Evolutionary conservation across 2,113 vertebrate genomes (phyloP), one percentile per base, ranked within the genome.

Genomic region (Strix uralensis): DNA sequence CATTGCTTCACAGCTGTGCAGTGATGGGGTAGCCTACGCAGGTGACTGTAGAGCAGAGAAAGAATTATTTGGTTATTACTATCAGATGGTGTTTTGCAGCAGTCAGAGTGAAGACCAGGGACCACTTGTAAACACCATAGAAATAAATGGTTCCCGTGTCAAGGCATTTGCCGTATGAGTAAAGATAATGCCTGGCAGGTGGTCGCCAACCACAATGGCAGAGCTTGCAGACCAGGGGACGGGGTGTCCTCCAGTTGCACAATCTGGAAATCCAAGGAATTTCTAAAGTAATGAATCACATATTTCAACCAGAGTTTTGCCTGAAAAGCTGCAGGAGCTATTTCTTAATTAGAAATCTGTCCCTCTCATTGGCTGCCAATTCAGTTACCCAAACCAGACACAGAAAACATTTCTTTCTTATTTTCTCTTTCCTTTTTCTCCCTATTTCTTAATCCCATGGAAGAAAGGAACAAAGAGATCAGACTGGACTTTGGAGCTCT

Each of bases 291-390:
- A 92, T 81, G 84, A 94, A 88, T 94, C 59, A 86, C 77, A 95
- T 57, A 86, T 86, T 95, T 82, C 86, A 92, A 51, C 32, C 34
- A 5, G 77, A 89, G 63, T 81, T 97, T 93, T 96, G 66, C 91
- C 91, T 89, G 63, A 93, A 85, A 97, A 97, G 69, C 83, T 86
- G 66, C 54, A 66, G 80, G 71, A 97, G 55, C 54, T 75, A 73
- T 86, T 93, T 94, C 91, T 89, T 95, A 77, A 91, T 92, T 81
- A 96, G 81, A 94, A 94, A 82, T 84, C 74, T 93, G 82, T 95
- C 96, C 90, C 42, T 80, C 67, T 90, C 67, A 26, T 65, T 95
- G 78, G 75, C 54, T 95, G 90, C 86, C 88, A 95, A 59, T 73
- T 97, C 66, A 86, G 82, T 92, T 95, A 91, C 79, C 74, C 75